phyloP scores from a whole-genome alignment of 2,113 vertebrate species.

The Pionites leucogaster region DNA sequence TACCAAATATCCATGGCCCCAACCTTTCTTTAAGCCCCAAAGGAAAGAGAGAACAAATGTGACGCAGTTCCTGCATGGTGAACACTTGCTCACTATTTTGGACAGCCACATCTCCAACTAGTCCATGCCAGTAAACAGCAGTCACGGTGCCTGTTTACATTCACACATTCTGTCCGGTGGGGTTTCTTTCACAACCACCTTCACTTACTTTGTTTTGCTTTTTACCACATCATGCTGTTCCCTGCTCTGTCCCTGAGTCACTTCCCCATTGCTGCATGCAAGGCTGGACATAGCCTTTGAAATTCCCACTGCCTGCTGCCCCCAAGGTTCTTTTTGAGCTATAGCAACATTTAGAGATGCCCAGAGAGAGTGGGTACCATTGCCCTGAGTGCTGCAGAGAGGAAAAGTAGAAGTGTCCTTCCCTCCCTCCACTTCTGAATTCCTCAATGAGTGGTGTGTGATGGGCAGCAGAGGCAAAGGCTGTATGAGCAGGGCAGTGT shows the following conservation, averaged over 20 bases:
- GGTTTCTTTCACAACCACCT: background rate
- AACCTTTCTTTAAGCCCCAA: background rate
- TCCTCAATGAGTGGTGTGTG: accelerated
- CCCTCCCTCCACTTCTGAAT: background rate
- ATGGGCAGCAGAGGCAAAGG: background rate
- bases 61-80: background rate
- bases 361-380: too few relatives aligned
- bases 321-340: accelerated
- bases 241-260: background rate
- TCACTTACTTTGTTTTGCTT: background rate
- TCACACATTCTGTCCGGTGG: background rate
- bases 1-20: background rate
- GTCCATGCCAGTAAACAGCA: background rate
- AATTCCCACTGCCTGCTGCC: background rate
- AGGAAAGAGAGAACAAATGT: background rate
- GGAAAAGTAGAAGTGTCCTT: background rate
- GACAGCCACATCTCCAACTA: background rate
- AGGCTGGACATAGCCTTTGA: background rate
- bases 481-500: background rate
- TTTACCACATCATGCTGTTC: background rate
- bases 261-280: background rate
- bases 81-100: background rate
- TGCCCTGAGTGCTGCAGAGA: accelerated
- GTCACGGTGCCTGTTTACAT: background rate
- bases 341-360: background rate